phyloP scores from a whole-genome alignment of 1,140 invertebrate species.

The Scaptomyza pallida region DNA sequence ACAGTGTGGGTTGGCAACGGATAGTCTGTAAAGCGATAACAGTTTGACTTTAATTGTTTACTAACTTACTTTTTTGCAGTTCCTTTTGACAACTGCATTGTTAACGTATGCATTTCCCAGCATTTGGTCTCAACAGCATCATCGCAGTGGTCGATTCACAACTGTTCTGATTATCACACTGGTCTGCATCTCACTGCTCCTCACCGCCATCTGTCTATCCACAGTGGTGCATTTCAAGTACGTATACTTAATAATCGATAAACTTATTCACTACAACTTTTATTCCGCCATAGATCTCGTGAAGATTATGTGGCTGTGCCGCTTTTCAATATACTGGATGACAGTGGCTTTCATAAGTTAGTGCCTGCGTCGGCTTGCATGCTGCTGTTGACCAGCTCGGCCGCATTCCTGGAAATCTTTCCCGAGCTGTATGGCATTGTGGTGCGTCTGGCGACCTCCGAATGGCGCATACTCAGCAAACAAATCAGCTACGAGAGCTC shows the following conservation, averaged over 20 bases:
- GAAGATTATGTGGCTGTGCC: slow-evolving; percentile 86
- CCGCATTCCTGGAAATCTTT: slow-evolving; percentile 87
- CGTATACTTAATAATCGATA: neutral
- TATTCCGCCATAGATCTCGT: slow-evolving; percentile 29
- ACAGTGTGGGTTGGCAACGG: too few relatives aligned
- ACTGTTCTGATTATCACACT: slow-evolving; percentile 49
- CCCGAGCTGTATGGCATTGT: slow-evolving; percentile 86
- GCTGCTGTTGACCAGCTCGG: slow-evolving; percentile 86
- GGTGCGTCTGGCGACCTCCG: slow-evolving; percentile 86
- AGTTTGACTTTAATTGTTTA: too few relatives aligned
- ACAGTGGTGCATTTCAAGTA: slow-evolving; percentile 76
- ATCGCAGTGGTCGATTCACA: slow-evolving; percentile 61
- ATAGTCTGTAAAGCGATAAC: too few relatives aligned
- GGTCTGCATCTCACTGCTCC: slow-evolving; percentile 61
- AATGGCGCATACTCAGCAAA: slow-evolving; percentile 87
- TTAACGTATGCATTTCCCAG: slow-evolving; percentile 71
- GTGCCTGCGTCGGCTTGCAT: slow-evolving; percentile 87
- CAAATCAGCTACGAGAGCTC: slow-evolving; percentile 87
- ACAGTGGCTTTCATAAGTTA: slow-evolving; percentile 86
- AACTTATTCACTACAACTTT: neutral
- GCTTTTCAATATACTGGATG: slow-evolving; percentile 87
- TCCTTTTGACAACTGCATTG: slow-evolving; percentile 65
- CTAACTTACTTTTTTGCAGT: slow-evolving; percentile 30
- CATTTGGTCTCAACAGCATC: slow-evolving; percentile 58
- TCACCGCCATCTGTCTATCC: slow-evolving; percentile 72